Base-by-base conservation (phyloP, 2,113 vertebrate species). In the Vombatus ursinus region DNA sequence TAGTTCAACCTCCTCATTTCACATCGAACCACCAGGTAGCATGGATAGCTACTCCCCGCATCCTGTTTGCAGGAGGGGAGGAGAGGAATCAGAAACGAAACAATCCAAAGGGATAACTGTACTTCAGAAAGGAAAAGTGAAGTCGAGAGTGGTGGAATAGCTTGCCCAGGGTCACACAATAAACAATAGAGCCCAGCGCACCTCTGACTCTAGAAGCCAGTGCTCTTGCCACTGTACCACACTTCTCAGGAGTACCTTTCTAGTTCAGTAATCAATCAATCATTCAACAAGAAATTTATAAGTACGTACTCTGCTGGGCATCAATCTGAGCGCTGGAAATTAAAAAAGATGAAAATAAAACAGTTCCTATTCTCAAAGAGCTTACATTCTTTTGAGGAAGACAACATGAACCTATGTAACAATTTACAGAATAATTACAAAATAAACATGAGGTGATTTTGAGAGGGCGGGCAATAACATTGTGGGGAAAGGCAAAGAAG, bases 351-450 rank as follows among this genome's bases (percentile, higher is more conserved):
- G 24, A 44, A 44, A 77, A n/a, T 47, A 3, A 23, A 14, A 1
- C 0, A 8, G 8, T 52, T 24, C 50, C 68, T 89, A 12, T 52
- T 68, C 37, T 52, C 31, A 84, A 9, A 25, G 90, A 57, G 28
- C 3, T 19, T 22, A 1, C 14, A 8, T 0, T n/a, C 89, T 44
- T 0, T 26, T 3, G 3, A 11, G 44, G 50, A 31, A 90, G 68
- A 57, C 28, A 8, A 92, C 14, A 84, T 1, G 8, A n/a, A 8
- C 8, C 9, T 8, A 2, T 47, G 2, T 8, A 0, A 1, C 52
- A 0, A 24, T 3, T 1, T 12, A 44, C 49, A 0, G 0, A 2
- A 5, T 8, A 50, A n/a, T 84, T 44, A 84, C 37, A 84, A 22
- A 84, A 84, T 44, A 22, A 44, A n/a, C 19, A 22, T 44, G 16